phyloP scores from a whole-genome alignment of 2,888 invertebrate genomes.

The Eremobia ochroleuca region DNA sequence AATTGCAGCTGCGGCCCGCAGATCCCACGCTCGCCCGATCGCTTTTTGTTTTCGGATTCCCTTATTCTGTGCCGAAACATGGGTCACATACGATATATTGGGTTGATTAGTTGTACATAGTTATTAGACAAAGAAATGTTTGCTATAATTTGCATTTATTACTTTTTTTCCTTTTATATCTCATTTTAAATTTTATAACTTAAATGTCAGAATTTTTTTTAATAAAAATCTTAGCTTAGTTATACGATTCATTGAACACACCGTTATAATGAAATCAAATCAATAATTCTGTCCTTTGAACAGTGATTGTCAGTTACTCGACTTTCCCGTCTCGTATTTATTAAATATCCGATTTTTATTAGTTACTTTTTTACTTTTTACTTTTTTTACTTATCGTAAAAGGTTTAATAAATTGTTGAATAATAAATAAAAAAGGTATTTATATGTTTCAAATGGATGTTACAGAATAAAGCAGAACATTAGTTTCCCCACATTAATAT shows the following conservation, averaged over 20 bases:
- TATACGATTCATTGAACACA: constrained; percentile 29
- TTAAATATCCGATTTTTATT: constrained; percentile 15
- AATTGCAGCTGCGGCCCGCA: constrained; percentile 85
- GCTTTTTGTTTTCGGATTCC: constrained; percentile 65
- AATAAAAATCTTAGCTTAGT: constrained; percentile 9
- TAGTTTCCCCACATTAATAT: constrained; percentile 41
- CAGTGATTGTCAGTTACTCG: constrained; percentile 23
- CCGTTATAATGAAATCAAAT: constrained; percentile 29
- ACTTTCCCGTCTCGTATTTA: constrained; percentile 25
- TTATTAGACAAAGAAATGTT: constrained; percentile 48
- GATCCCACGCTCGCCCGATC: constrained; percentile 60
- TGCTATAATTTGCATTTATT: constrained; percentile 27
- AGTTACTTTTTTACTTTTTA: no score
- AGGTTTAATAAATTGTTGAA: constrained; percentile 1
- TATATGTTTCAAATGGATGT: constrained; percentile 15
- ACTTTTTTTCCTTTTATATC: constrained; percentile 4
- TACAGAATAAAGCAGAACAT: constrained; percentile 22
- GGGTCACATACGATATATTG: constrained; percentile 59
- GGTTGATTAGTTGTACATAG: constrained; percentile 56
- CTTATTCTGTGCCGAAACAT: constrained; percentile 59
- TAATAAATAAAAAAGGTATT: background rate
- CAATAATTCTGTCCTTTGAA: constrained; percentile 28
- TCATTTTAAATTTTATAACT: constrained; percentile 28
- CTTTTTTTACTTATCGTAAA: background rate
- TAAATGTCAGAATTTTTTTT: constrained; percentile 16